Evolutionary conservation across 2,888 invertebrate species (phyloP), one percentile per base, ranked within the genome.

Genomic region (Candidula unifasciata): DNA sequence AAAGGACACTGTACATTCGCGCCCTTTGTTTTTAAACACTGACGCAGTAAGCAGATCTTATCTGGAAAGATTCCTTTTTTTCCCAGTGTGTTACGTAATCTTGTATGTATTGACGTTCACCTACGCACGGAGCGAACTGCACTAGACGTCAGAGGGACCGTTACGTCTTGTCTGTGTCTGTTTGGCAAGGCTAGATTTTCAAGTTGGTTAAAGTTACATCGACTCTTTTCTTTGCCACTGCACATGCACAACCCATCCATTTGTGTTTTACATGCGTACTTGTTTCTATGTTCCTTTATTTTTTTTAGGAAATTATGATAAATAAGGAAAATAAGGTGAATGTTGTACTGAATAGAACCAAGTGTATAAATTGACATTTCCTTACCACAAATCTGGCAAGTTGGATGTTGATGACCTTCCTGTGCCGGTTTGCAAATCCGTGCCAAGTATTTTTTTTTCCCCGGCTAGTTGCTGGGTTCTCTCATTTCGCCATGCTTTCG

Each of bases 251-350:
- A 13, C 60, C 44, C 6, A 44, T 10, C 44, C 44, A 60, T 60
- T 60, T 13, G 18, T 60, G 8, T 18, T 60, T 21, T 5, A 13
- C n/a, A 18, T 0, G 54, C 18, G 54, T 18, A 66, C n/a, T 27
- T 30, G 44, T 69, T 37, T 37, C 69, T 35, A 5, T 27, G 0
- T n/a, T 73, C 73, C 16, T n/a, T 73, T 73, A n/a, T 71, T 73
- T 13, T 27, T n/a, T 5, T 52, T n/a, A 3, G n/a, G n/a, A 18
- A 44, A 73, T 35, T 27, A 2, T 35, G 8, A 37, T 18, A 21
- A 35, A 90, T 80, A 88, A 90, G 30, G 89, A 89, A 54, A 88
- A 89, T 86, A 0, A 76, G 84, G 33, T 83, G 37, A 79, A 16
- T 30, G 30, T 57, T 57, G 57, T 27, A 52, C 52, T 27, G 0